Base-by-base conservation (phyloP, 2,888 invertebrate species). In the Luperina nickerlii region DNA sequence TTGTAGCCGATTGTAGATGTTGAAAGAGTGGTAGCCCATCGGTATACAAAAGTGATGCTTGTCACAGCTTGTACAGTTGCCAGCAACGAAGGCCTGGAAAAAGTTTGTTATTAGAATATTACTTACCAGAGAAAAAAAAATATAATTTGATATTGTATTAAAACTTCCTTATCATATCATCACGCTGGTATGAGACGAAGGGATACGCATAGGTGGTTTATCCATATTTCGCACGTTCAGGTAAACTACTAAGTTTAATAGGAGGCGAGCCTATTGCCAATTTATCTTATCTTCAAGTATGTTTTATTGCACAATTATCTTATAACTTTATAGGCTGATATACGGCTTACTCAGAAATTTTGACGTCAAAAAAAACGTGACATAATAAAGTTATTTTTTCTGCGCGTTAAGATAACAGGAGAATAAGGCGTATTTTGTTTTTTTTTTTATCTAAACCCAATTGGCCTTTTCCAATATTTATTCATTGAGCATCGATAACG, bases 41-140 rank as follows among this genome's bases (percentile, higher is more conserved):
- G 97, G 97, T 65, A 98, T 96, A 91, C 98, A 98, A 62, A 97
- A 96, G 90, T 98, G 98, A 57, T 97, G 97, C 85, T 97, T 97
- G 73, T 97, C 97, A 91, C 98, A 98, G 71, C 97, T 97, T 74
- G 98, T 97, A 91, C 98, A 98, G 88, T 97, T 97, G 8, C 98
- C 98, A 72, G 97, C 97, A 82, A 97, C 95, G 91, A 98, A 98
- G 69, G 97, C 97, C 98, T 98, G 93, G 3, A 94, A 83, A n/a
- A 48, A 0, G 3, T 15, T 63, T n/a, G 8, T 20, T 27, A 48
- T 13, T 7, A 20, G 0, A 18, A 38, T 54, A 18, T 32, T 27
- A 69, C 20, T 20, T 20, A 69, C 27, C 7, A 27, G 1, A 68
- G 9, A 38, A 32, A 20, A 9, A 63, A 15, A 2, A 1, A 11